These are phyloP conservation scores for Synaphobranchus kaupii DNA, from an alignment of 2,797 vertebrate genomes.

Conservation along the genomic window DNA sequence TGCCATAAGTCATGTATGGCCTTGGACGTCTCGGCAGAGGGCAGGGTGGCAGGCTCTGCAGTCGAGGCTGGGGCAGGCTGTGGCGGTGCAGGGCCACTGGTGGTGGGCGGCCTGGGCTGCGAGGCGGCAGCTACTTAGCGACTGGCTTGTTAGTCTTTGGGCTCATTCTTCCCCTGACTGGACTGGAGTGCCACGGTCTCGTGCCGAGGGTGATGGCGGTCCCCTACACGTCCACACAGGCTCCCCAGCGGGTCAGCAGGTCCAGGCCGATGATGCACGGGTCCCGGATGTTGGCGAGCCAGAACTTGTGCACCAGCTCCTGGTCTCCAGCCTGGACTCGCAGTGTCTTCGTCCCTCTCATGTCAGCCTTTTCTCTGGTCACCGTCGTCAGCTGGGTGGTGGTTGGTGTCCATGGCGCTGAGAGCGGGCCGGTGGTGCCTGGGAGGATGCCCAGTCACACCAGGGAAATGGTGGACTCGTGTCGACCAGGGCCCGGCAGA, in stretches of 20 bases:
- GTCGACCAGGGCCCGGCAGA: not conserved
- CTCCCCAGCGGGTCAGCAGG: conserved; percentile 20
- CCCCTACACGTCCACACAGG: not conserved
- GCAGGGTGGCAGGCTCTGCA: no score
- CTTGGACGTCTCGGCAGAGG: no score
- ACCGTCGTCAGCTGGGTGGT: not conserved
- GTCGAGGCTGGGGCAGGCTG: no score
- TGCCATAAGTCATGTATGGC: no score
- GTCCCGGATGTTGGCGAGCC: conserved; percentile 4
- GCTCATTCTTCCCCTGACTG: not conserved
- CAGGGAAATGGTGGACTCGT: not conserved
- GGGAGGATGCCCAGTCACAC: not conserved
- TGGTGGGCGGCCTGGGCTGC: no score
- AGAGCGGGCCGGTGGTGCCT: not conserved
- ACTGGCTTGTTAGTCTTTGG: no score
- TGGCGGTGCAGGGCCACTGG: no score
- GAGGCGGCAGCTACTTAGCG: no score
- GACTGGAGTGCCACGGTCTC: no score
- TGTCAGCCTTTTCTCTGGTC: not conserved
- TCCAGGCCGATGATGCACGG: conserved; percentile 5
- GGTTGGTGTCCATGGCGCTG: not conserved
- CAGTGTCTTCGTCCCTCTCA: not conserved
- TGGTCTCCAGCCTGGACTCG: not conserved
- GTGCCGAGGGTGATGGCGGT: no score
- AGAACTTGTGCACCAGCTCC: conserved; percentile 8